phyloP scores from a whole-genome alignment of 2,113 vertebrate species.

The Otocyon megalotis region DNA sequence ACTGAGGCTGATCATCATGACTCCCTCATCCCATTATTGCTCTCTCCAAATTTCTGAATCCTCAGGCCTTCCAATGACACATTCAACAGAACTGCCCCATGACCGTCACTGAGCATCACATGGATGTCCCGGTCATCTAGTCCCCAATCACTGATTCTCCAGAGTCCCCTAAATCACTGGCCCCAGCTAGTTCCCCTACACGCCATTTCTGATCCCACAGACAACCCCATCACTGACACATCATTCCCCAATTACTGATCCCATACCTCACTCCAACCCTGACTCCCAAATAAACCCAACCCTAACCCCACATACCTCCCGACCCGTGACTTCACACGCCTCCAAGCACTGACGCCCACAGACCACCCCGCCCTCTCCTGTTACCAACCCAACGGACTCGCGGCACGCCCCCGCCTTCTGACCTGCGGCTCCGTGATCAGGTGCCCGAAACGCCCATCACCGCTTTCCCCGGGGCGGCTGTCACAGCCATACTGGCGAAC shows the following conservation, averaged over 20 bases:
- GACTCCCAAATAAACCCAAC: not conserved
- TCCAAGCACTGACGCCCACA: not conserved
- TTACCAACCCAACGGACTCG: not conserved
- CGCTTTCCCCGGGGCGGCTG: not conserved
- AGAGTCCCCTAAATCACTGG: not conserved
- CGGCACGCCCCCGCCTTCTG: not conserved
- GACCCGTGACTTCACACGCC: not conserved
- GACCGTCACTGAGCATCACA: not conserved
- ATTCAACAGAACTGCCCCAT: not conserved
- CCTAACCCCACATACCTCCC: not conserved
- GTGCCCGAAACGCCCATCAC: not conserved
- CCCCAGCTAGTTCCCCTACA: not conserved
- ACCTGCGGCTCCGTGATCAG: not conserved
- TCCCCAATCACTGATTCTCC: not conserved
- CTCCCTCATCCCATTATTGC: not conserved
- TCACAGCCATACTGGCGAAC: not conserved
- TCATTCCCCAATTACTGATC: not conserved
- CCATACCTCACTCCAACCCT: not conserved
- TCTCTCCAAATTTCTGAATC: not conserved
- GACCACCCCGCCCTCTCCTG: not conserved
- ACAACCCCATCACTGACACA: not conserved
- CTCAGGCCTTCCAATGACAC: not conserved
- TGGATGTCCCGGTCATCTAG: not conserved
- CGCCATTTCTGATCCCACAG: not conserved
- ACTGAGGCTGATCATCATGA: not conserved